These are phyloP conservation scores for Hypsopygia costalis DNA, from an alignment of 2,888 invertebrate genomes.

Conservation along the genomic window DNA sequence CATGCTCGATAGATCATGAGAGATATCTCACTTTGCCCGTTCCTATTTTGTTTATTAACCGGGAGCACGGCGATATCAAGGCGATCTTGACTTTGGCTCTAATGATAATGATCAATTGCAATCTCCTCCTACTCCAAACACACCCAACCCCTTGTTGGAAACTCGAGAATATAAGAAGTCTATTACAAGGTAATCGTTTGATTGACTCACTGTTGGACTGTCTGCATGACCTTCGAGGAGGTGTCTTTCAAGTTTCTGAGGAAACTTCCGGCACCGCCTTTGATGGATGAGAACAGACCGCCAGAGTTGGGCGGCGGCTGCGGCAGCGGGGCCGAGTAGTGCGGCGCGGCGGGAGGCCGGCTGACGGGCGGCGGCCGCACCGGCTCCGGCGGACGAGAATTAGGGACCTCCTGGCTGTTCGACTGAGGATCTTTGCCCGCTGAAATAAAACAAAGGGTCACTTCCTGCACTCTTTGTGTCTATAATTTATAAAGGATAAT, in stretches of 20 bases:
- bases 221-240: slow-evolving; percentile 97
- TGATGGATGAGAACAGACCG: slow-evolving; percentile 91
- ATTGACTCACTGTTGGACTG: slow-evolving; percentile 90
- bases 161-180: no score
- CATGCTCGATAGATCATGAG: no score
- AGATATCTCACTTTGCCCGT: no score
- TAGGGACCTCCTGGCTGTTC: slow-evolving; percentile 46
- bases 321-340: slow-evolving; percentile 45
- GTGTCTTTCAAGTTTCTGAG: slow-evolving; percentile 97
- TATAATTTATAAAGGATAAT: no score
- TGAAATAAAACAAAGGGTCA: slow-evolving; percentile 28
- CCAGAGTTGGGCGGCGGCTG: slow-evolving; percentile 54
- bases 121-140: no score
- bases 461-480: background rate
- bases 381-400: slow-evolving; percentile 57
- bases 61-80: no score
- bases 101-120: no score
- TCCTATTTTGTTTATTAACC: no score
- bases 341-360: slow-evolving; percentile 50
- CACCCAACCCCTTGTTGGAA: no score
- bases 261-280: slow-evolving; percentile 95
- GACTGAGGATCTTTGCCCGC: slow-evolving; percentile 47
- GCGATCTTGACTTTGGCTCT: no score
- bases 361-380: slow-evolving; percentile 43
- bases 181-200: no score